Evolutionary conservation across 2,113 vertebrate genomes (phyloP).

Genomic region (Papio anubis): DNA sequence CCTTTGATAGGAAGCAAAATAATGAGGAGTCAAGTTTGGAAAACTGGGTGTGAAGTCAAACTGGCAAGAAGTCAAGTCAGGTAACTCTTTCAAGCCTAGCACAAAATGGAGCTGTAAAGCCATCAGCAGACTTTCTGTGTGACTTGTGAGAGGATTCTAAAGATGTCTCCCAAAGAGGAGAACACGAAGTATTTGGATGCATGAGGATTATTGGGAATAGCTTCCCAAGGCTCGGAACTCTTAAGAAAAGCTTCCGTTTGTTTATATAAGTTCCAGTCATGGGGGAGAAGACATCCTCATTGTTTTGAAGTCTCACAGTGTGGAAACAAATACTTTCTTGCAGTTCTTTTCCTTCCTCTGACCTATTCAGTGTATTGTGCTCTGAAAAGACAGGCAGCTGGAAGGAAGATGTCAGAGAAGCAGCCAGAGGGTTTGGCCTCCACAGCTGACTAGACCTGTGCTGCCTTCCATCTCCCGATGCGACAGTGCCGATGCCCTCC

Average conservation of each 20-base stretch:
- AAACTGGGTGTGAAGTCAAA: not conserved
- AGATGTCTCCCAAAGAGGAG: not conserved
- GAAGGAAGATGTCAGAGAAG: not conserved
- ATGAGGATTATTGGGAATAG: not conserved
- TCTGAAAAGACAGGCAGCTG: not conserved
- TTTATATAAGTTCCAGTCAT: not conserved
- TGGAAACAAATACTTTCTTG: not conserved
- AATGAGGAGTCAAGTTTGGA: not conserved
- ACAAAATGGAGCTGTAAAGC: not conserved
- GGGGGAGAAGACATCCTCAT: not conserved
- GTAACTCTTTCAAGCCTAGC: not conserved
- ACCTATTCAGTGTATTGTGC: not conserved
- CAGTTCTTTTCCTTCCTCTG: not conserved
- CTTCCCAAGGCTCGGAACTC: not conserved
- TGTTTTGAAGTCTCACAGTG: not conserved
- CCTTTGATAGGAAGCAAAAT: not conserved
- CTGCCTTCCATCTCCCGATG: not conserved
- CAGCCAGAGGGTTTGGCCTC: not conserved
- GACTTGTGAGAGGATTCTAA: not conserved
- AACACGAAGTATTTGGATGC: not conserved
- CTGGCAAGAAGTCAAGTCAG: not conserved
- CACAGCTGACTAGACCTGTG: not conserved
- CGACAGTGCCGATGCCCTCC: accelerated
- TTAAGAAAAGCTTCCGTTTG: not conserved
- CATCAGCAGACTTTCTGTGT: not conserved